Conservation (phyloP, 2,797 vertebrate species). For the Simalia tracyae region DNA sequence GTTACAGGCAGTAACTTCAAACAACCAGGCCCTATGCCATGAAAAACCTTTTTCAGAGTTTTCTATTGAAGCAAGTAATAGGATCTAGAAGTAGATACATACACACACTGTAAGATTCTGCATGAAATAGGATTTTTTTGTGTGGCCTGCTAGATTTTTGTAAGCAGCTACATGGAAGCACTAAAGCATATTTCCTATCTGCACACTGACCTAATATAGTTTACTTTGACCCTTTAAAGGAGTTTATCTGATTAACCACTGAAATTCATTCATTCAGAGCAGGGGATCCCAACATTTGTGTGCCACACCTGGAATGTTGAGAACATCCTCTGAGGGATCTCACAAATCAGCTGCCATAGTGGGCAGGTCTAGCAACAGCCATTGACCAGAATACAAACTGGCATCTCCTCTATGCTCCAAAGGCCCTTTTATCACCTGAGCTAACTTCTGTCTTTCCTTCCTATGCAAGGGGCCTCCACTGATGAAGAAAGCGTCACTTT, state of each 20-base stretch:
- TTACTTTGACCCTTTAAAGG: background rate
- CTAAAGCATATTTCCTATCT: background rate
- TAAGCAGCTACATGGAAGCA: background rate
- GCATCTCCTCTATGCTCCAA: background rate
- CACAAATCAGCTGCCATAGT: background rate
- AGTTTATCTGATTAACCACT: background rate
- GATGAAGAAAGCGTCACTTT: background rate
- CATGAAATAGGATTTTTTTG: background rate
- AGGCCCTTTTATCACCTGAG: background rate
- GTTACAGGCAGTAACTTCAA: background rate
- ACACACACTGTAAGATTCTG: background rate
- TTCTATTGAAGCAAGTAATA: background rate
- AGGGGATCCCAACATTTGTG: background rate
- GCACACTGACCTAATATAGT: background rate
- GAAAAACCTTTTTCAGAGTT: background rate
- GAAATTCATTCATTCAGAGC: background rate
- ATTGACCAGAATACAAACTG: background rate
- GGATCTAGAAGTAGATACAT: background rate
- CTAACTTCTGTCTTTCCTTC: background rate
- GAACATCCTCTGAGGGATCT: background rate
- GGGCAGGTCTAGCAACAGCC: background rate
- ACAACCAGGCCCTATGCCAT: background rate
- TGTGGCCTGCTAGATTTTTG: background rate
- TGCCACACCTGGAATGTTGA: background rate
- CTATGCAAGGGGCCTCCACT: background rate